Percentiles rank a stretch among this genome's conserved stretches.
Evolutionary conservation across 2,113 vertebrate species (phyloP).

Genomic region (Aleadryas rufinucha): DNA sequence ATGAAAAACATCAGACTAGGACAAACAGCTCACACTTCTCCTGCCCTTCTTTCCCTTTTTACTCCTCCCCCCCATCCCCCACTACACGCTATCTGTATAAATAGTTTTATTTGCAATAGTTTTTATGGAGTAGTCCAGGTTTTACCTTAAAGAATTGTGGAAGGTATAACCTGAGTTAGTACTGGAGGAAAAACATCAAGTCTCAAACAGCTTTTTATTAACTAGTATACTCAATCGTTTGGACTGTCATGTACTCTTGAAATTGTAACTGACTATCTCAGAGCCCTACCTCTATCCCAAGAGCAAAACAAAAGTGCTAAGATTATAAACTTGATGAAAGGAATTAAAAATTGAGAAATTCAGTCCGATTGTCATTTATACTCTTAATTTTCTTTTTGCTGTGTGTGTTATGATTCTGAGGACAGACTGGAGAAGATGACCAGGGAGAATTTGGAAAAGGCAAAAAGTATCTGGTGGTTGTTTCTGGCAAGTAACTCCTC

Average conservation of each 20-base stretch:
- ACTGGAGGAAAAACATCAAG: accelerated
- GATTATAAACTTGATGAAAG: accelerated
- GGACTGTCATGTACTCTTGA: too few relatives aligned
- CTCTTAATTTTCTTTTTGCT: not conserved
- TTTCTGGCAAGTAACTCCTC: accelerated
- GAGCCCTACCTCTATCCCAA: accelerated
- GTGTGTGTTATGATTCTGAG: not conserved
- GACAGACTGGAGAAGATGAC: not conserved
- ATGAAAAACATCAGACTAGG: accelerated
- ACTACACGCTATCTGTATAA: accelerated
- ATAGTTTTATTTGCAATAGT: accelerated
- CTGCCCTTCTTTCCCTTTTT: accelerated
- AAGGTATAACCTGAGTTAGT: accelerated
- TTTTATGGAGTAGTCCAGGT: accelerated
- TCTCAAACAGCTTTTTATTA: not conserved
- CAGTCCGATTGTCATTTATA: accelerated
- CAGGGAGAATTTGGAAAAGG: accelerated
- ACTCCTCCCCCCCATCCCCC: too few relatives aligned
- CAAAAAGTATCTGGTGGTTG: accelerated
- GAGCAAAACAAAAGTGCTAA: accelerated
- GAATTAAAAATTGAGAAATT: not conserved
- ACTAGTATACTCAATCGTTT: accelerated
- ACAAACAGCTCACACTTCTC: accelerated
- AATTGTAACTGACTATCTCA: too few relatives aligned
- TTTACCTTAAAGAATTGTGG: accelerated